phyloP scores from a whole-genome alignment of 1,140 invertebrate genomes.

The Colletes gigas region DNA sequence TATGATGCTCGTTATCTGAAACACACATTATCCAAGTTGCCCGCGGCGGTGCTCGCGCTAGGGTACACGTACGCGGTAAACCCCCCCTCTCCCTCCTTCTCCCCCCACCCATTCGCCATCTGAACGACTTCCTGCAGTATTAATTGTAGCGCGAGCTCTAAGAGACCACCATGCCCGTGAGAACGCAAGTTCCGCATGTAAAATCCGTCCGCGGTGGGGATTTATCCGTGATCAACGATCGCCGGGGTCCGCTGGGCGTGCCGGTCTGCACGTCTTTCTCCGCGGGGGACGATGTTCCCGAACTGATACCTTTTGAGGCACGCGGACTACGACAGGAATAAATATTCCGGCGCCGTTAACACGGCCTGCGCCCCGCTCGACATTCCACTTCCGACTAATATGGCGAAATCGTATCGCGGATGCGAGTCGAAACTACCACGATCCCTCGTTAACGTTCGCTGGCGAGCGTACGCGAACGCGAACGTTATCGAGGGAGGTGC shows the following conservation, averaged over 20 bases:
- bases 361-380: neutral
- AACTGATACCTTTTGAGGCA: conserved; percentile 8
- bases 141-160: conserved; percentile 67
- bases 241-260: neutral
- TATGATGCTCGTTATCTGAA: conserved; percentile 68
- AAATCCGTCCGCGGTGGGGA: conserved; percentile 41
- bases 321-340: neutral
- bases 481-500: no score
- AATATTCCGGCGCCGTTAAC: neutral
- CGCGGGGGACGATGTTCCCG: neutral
- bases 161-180: conserved; percentile 62
- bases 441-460: no score
- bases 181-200: conserved; percentile 58
- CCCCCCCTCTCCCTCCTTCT: no score
- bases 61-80: conserved; percentile 32
- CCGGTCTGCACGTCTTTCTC: neutral
- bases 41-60: conserved; percentile 44
- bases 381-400: neutral
- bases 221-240: conserved; percentile 49
- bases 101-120: neutral
- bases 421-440: neutral
- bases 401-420: neutral
- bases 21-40: conserved; percentile 62
- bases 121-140: conserved; percentile 63
- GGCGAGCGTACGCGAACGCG: no score